These are phyloP conservation scores for Oxyruncus cristatus DNA, from an alignment of 2,113 vertebrate genomes.

Conservation along the genomic window DNA sequence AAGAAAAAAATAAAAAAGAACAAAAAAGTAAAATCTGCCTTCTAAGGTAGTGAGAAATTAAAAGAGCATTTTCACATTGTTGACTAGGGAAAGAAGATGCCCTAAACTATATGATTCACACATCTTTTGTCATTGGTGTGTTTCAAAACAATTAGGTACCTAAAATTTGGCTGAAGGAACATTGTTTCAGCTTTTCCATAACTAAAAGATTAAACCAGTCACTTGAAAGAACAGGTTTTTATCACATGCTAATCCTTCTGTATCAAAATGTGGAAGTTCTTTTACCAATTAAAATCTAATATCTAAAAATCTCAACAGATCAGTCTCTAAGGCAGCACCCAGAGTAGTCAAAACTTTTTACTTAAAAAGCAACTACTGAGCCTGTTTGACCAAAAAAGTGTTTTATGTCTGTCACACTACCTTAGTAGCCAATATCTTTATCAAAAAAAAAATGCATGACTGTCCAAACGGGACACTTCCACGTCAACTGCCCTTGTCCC, in stretches of 20 bases:
- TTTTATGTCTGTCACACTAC: not conserved
- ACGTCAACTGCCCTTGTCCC: not conserved
- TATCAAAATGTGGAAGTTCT: not conserved
- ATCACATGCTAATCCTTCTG: not conserved
- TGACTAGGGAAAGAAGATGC: not conserved
- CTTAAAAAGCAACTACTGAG: not conserved
- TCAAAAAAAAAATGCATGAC: not conserved
- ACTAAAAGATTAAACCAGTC: not conserved
- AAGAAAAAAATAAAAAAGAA: not conserved
- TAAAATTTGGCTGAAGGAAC: not conserved
- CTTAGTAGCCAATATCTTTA: not conserved
- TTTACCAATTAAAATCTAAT: not conserved
- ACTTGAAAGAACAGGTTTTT: not conserved
- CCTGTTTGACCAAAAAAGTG: not conserved
- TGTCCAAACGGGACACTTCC: not conserved
- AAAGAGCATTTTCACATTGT: not conserved
- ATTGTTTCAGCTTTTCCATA: not conserved
- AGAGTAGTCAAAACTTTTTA: not conserved
- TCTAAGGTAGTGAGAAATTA: not conserved
- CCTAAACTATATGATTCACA: not conserved
- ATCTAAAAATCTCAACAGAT: not conserved
- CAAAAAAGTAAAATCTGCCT: not conserved
- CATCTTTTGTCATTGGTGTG: not conserved
- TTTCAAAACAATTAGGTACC: not conserved
- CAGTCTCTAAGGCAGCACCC: not conserved